These are phyloP conservation scores for Anastrepha obliqua DNA, from an alignment of 1,140 invertebrate genomes.

Conservation along the genomic window DNA sequence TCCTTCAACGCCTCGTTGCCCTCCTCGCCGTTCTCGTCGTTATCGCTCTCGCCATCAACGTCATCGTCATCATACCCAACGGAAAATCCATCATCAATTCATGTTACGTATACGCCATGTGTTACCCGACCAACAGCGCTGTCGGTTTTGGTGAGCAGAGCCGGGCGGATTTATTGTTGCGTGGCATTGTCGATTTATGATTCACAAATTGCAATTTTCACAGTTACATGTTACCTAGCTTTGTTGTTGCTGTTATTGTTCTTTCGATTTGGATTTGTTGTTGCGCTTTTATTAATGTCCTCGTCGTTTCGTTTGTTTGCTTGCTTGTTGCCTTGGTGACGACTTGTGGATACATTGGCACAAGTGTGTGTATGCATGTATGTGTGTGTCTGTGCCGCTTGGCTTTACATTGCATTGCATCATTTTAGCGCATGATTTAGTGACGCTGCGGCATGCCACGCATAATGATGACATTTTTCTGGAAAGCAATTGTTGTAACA, in stretches of 20 bases:
- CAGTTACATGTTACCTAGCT: not conserved
- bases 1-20: no score
- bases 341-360: not conserved
- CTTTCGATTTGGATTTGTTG: not conserved
- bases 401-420: not conserved
- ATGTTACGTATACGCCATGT: constrained; percentile 24
- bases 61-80: no score
- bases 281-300: constrained; percentile 33
- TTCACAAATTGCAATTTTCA: constrained; percentile 7
- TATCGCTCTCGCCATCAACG: not conserved
- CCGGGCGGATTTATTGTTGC: no score
- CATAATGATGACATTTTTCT: constrained; percentile 34
- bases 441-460: constrained; percentile 24
- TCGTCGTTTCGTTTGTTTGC: not conserved
- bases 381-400: no score
- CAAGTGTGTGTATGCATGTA: not conserved
- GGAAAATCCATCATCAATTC: not conserved
- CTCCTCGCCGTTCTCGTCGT: no score
- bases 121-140: not conserved
- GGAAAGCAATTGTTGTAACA: not conserved
- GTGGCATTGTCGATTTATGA: constrained; percentile 19
- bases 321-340: not conserved
- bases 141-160: not conserved
- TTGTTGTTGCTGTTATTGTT: not conserved
- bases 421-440: constrained; percentile 28